These are phyloP conservation scores for Manis javanica DNA, from an alignment of 2,797 vertebrate species.

Conservation along the genomic window DNA sequence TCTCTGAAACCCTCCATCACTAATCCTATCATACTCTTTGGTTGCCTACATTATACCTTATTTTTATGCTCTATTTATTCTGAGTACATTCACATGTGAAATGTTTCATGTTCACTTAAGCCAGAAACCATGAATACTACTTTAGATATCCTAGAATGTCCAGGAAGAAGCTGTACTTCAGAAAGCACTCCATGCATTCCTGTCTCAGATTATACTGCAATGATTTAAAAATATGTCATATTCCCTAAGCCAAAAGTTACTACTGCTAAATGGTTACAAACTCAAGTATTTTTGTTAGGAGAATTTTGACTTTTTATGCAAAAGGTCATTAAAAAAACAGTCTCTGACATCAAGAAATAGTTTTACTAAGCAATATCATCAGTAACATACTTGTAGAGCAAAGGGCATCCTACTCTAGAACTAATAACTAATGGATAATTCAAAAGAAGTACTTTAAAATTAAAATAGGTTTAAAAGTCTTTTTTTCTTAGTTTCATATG, in stretches of 20 bases:
- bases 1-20: neutral
- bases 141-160: neutral
- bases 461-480: slow-evolving; percentile 35
- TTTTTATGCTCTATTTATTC: neutral
- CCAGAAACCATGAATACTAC: neutral
- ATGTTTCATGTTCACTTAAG: neutral
- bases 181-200: neutral
- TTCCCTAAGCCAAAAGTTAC: neutral
- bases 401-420: neutral
- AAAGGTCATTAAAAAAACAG: neutral
- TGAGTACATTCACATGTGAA: neutral
- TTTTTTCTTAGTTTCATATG: slow-evolving; percentile 59
- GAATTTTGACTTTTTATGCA: neutral
- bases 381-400: neutral
- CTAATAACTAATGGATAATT: neutral
- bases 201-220: neutral
- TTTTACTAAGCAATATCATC: slow-evolving; percentile 40
- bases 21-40: neutral
- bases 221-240: neutral
- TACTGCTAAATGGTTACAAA: neutral
- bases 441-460: slow-evolving; percentile 46
- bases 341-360: neutral
- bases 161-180: neutral
- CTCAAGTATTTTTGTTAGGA: neutral
- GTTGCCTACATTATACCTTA: neutral